Evolutionary conservation across 2,797 vertebrate species (phyloP).

Genomic region (Brotula barbata): DNA sequence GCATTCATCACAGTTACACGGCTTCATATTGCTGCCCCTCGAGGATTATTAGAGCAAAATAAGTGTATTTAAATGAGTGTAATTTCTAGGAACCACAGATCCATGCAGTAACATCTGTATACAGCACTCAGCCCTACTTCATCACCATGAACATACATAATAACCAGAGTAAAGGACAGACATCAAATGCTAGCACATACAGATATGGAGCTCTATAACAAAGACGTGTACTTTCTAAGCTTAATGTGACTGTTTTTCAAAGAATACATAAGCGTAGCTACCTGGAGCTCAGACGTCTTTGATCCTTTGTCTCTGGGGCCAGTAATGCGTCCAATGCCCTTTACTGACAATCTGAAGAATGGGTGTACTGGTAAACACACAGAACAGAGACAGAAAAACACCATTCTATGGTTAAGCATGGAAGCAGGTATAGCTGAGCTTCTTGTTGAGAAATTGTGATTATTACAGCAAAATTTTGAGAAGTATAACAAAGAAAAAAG

Average conservation of each 20-base stretch:
- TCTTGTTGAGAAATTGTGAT: slow-evolving; percentile 44
- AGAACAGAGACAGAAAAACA: slow-evolving; percentile 46
- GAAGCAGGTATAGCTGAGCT: slow-evolving; percentile 30
- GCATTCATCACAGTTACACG: slow-evolving; percentile 75
- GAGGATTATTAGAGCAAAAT: slow-evolving; percentile 77
- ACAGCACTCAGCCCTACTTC: slow-evolving; percentile 44
- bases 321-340: slow-evolving; percentile 21
- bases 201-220: slow-evolving; percentile 35
- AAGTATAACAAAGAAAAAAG: too few relatives aligned
- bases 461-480: too few relatives aligned
- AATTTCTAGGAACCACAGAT: slow-evolving; percentile 70
- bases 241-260: slow-evolving; percentile 6
- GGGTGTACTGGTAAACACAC: slow-evolving; percentile 21
- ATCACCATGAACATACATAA: slow-evolving; percentile 54
- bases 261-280: slow-evolving; percentile 21
- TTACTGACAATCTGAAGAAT: slow-evolving; percentile 34
- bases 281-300: slow-evolving; percentile 32
- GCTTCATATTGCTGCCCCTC: slow-evolving; percentile 62
- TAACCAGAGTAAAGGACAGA: slow-evolving; percentile 41
- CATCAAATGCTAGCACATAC: slow-evolving; percentile 36
- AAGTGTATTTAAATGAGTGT: slow-evolving; percentile 77
- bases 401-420: slow-evolving; percentile 27
- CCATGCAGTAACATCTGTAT: slow-evolving; percentile 71
- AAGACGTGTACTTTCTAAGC: slow-evolving; percentile 26
- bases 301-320: slow-evolving; percentile 21